Conservation (phyloP, 2,888 invertebrate genomes). For the Mayetiola destructor region DNA sequence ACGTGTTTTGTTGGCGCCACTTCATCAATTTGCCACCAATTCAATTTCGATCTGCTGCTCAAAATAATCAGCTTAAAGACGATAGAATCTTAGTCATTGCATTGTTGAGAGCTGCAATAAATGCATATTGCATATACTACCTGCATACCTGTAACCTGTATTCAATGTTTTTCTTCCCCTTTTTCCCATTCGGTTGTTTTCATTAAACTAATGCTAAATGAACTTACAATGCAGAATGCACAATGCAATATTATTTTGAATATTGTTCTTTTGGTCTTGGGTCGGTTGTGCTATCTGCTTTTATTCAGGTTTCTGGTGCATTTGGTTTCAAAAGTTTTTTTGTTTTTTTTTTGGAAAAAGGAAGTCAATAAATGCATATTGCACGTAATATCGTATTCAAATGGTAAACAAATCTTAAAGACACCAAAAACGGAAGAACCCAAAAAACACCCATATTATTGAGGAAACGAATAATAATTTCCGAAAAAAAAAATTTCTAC, state of each 20-base stretch:
- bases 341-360: no score
- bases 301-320: no score
- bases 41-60: slow-evolving; percentile 9
- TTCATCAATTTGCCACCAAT: slow-evolving; percentile 7
- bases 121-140: background rate
- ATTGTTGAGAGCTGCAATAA: no score
- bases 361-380: background rate
- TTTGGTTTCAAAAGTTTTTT: no score
- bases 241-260: background rate
- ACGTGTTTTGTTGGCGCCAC: background rate
- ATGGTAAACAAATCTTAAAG: background rate
- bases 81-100: no score
- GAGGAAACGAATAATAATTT: slow-evolving; percentile 8
- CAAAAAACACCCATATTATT: no score
- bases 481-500: no score
- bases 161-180: background rate
- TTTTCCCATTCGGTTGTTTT: background rate
- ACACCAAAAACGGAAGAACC: background rate
- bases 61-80: slow-evolving; percentile 1
- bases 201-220: background rate
- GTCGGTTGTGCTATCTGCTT: no score
- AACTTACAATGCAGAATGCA: background rate
- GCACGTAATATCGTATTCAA: no score
- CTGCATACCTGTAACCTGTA: background rate
- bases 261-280: background rate